Conservation (phyloP, 2,113 vertebrate genomes). For the Falcunculus frontatus region DNA sequence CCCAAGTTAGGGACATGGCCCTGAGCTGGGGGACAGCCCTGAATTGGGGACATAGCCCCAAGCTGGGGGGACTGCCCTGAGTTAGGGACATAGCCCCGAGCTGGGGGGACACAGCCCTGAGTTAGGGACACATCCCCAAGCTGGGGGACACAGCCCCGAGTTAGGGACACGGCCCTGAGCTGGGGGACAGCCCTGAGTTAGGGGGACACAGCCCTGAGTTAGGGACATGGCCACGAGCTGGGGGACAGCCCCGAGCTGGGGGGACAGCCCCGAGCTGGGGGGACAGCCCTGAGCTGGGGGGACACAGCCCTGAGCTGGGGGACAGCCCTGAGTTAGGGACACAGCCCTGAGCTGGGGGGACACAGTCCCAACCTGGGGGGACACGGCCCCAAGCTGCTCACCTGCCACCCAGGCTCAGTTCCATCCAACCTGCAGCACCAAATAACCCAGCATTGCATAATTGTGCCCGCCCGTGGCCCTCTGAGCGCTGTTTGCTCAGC, state of each 20-base stretch:
- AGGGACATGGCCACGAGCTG: no score
- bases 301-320: background rate
- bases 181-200: background rate
- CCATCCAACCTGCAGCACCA: background rate
- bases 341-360: background rate
- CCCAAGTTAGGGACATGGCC: background rate
- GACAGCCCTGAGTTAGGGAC: background rate
- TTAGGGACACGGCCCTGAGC: fast-evolving
- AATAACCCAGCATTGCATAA: background rate
- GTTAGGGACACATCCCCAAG: no score
- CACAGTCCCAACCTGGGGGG: background rate
- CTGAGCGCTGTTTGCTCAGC: background rate
- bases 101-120: no score
- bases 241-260: background rate
- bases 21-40: fast-evolving
- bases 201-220: no score
- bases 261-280: background rate
- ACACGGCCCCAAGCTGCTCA: background rate
- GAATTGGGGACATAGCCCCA: no score
- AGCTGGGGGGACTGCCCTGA: fast-evolving
- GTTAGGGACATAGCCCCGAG: no score
- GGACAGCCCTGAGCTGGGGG: background rate
- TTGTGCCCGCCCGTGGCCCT: background rate
- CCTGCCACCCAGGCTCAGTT: background rate
- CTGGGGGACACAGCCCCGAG: background rate